Percentiles rank a stretch among this genome's conserved stretches.
Conservation (phyloP, 2,888 invertebrate species). For the Polydrusus cervinus region DNA sequence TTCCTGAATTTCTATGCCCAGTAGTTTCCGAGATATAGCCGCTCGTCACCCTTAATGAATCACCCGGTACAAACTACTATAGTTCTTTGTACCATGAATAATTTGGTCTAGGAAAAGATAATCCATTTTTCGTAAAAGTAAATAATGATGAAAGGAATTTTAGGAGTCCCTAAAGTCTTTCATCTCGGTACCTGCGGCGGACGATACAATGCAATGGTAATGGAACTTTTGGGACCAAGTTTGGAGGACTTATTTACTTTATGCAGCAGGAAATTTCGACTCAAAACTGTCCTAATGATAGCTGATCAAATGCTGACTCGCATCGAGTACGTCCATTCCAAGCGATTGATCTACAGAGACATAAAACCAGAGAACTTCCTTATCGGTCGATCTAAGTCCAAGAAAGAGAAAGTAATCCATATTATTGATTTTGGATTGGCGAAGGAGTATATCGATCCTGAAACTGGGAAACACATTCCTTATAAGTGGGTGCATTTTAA, state of each 20-base stretch:
- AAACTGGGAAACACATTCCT: slow-evolving; percentile 99
- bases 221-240: slow-evolving; percentile 83
- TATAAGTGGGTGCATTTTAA: slow-evolving; percentile 74
- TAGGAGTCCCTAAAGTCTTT: slow-evolving; percentile 82
- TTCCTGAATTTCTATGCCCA: no score
- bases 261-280: slow-evolving; percentile 80
- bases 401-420: slow-evolving; percentile 98
- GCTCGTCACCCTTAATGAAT: no score
- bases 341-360: slow-evolving; percentile 99
- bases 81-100: no score
- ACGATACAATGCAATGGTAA: slow-evolving; percentile 83
- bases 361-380: slow-evolving; percentile 99
- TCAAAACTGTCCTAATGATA: slow-evolving; percentile 83
- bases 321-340: slow-evolving; percentile 99
- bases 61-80: no score
- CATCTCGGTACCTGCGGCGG: slow-evolving; percentile 83
- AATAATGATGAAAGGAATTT: no score
- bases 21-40: no score
- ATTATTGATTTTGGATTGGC: slow-evolving; percentile 99
- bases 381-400: slow-evolving; percentile 97
- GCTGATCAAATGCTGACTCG: slow-evolving; percentile 87
- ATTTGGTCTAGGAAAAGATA: no score
- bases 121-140: no score
- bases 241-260: slow-evolving; percentile 83
- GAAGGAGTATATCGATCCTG: slow-evolving; percentile 99